Evolutionary conservation across 1,140 invertebrate genomes (phyloP).

Genomic region (Bombus superbus): DNA sequence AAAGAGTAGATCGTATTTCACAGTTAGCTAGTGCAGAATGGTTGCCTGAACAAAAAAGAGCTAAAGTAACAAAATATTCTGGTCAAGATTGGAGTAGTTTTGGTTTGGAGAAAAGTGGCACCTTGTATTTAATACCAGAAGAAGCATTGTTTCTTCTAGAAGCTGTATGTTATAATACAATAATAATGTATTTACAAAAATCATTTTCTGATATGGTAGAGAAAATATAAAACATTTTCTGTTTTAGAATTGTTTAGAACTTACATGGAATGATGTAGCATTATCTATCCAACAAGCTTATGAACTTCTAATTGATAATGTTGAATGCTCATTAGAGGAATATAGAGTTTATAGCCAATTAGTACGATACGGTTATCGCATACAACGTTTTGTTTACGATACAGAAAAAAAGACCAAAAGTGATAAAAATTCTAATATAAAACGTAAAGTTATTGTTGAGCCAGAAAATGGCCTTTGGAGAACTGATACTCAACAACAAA

Average conservation of each 20-base stretch:
- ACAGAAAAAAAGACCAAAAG: constrained; percentile 45
- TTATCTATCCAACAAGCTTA: constrained; percentile 86
- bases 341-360: constrained; percentile 86
- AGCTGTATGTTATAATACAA: constrained; percentile 81
- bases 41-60: constrained; percentile 83
- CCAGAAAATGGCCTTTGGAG: constrained; percentile 74
- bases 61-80: constrained; percentile 84
- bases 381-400: constrained; percentile 75
- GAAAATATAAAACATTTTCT: constrained; percentile 50
- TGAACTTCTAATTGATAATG: constrained; percentile 82
- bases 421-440: constrained; percentile 50
- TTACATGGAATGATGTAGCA: constrained; percentile 83
- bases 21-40: constrained; percentile 84
- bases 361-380: constrained; percentile 83
- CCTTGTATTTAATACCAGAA: constrained; percentile 84
- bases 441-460: constrained; percentile 77
- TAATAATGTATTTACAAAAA: constrained; percentile 21
- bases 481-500: constrained; percentile 45
- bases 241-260: constrained; percentile 84
- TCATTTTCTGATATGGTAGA: constrained; percentile 23
- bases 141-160: constrained; percentile 86
- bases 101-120: constrained; percentile 82
- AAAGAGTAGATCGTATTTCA: constrained; percentile 85
- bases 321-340: constrained; percentile 82
- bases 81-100: constrained; percentile 85